These are phyloP conservation scores for Anolis apletophallus DNA, from an alignment of 2,797 vertebrate species.

Conservation along the genomic window DNA sequence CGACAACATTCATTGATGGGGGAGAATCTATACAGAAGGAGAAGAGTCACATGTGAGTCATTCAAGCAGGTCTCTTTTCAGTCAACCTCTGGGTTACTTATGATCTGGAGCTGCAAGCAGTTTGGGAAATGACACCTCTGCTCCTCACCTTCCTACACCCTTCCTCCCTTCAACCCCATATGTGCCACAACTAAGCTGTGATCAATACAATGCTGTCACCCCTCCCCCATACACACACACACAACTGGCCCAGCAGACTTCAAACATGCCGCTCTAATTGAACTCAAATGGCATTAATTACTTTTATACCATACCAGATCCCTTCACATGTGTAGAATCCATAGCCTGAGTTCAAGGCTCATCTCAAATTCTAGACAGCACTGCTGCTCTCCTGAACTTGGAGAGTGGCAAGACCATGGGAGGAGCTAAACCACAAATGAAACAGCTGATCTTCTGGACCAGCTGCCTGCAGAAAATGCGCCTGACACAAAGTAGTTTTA, in stretches of 20 bases:
- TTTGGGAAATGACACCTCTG: not conserved
- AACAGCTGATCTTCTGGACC: not conserved
- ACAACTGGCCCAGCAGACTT: conserved; percentile 11
- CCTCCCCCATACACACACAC: no score
- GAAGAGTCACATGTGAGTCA: not conserved
- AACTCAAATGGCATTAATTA: conserved; percentile 18
- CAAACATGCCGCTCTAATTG: conserved; percentile 10
- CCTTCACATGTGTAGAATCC: not conserved
- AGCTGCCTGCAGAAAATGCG: not conserved
- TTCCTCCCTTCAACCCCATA: not conserved
- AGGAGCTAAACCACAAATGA: not conserved
- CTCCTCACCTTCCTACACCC: not conserved
- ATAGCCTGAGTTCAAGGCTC: not conserved
- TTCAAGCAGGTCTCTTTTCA: not conserved
- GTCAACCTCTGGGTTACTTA: not conserved
- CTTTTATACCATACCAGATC: conserved; percentile 11
- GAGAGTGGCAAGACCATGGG: not conserved
- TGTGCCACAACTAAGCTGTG: not conserved
- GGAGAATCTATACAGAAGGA: not conserved
- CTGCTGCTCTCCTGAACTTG: not conserved
- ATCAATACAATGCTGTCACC: conserved; percentile 16
- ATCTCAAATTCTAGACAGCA: not conserved
- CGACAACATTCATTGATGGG: not conserved
- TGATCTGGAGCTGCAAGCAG: not conserved
- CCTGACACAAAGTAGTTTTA: not conserved